Base-by-base conservation (phyloP, 2,797 vertebrate genomes). In the Cossypha caffra region DNA sequence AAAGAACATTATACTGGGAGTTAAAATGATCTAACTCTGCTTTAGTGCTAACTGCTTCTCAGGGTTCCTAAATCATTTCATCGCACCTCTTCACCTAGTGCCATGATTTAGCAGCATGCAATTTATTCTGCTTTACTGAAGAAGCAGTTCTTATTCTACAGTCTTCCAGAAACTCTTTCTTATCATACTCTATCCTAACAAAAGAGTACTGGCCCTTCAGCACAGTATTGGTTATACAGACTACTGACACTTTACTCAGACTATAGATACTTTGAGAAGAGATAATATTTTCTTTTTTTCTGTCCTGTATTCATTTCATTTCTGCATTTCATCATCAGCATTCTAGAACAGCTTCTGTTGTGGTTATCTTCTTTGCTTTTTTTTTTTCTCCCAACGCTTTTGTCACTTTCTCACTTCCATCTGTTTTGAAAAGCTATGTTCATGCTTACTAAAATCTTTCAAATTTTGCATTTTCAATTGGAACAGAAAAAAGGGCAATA, bases 351-450 rank as follows among this genome's bases (percentile, higher is more conserved):
- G 72, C 78, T 92, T 95, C 87, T 83, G 61, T 59, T 96, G 57
- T 80, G 75, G 93, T 95, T 94, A 89, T 61, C 72, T 90, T 91
- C 37, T 55, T 80, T 37, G 24, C n/a, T 59, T 45, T 76, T 66
- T 57, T 52, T 4, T 0, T 45, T 45, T 13, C 28, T 63, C 51
- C 45, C 42, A 82, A 74, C 54, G 64, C 75, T 89, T 93, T 89
- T 83, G 74, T 94, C 75, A 93, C 81, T 77, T 74, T 72, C 79
- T 88, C 33, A 29, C 73, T 87, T 91, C 94, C 93, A 92, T 91
- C 86, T 95, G 95, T 91, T 93, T 91, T 87, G 67, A 79, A 93
- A 61, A 92, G 73, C 75, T 91, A 91, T 35, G 40, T 52, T 86
- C 10, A 0, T 71, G 55, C 71, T 91, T 67, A 76, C 35, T 54